Percentiles rank a stretch among this genome's conserved stretches.
Evolutionary conservation across 2,797 vertebrate species (phyloP).

Genomic region (Anguilla marmorata): DNA sequence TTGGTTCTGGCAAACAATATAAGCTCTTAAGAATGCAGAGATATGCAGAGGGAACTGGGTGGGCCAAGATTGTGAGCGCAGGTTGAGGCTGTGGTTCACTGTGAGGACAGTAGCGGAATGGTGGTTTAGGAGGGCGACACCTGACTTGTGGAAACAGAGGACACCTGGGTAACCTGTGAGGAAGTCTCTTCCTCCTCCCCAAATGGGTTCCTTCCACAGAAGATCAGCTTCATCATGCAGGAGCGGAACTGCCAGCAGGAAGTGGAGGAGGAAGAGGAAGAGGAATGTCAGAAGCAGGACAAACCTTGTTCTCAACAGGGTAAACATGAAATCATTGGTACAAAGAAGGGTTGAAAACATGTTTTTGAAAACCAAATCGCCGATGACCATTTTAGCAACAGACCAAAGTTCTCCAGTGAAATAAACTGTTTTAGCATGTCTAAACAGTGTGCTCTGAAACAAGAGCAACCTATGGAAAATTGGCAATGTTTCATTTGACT

Average conservation of each 20-base stretch:
- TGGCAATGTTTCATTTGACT: neutral
- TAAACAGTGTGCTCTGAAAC: neutral
- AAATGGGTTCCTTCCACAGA: constrained; percentile 67
- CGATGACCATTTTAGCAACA: no score
- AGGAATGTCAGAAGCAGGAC: neutral
- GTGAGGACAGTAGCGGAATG: neutral
- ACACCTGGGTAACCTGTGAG: constrained; percentile 74
- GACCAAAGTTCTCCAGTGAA: neutral
- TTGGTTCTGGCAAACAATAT: neutral
- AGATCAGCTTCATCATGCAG: constrained; percentile 67
- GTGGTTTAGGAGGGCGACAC: constrained; percentile 52
- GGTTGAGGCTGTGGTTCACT: neutral
- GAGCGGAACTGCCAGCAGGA: constrained; percentile 66
- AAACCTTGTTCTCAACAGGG: neutral
- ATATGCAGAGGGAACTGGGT: neutral
- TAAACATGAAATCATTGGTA: neutral
- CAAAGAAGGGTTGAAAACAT: constrained; percentile 14
- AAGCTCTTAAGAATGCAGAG: constrained; percentile 3
- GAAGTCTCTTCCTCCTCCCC: constrained; percentile 66
- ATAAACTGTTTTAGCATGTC: neutral
- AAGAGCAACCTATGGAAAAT: neutral
- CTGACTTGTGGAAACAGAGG: constrained; percentile 64
- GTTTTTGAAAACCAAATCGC: no score
- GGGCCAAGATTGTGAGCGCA: neutral
- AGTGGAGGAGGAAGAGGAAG: constrained; percentile 8